Conservation (phyloP, 2,888 invertebrate species). For the Calameuta idolon region DNA sequence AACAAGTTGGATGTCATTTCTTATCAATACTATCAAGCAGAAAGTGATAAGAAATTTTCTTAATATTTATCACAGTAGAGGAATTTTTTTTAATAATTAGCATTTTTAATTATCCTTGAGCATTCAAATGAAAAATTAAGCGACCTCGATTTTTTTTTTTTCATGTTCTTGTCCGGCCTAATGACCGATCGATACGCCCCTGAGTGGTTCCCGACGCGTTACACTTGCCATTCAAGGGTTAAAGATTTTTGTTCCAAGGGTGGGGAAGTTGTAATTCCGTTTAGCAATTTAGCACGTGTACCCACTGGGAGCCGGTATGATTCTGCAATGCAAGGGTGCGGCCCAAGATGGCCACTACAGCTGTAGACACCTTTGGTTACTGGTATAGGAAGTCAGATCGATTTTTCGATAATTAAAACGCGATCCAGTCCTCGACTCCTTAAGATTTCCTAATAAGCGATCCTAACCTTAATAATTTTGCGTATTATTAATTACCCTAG, state of each 20-base stretch:
- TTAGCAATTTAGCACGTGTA: slow-evolving; percentile 2
- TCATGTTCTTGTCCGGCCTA: not conserved
- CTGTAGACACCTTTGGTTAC: slow-evolving; percentile 25
- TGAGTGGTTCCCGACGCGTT: not conserved
- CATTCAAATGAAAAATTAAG: not conserved
- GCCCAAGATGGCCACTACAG: slow-evolving; percentile 59
- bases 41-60: not conserved
- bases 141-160: not conserved
- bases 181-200: not conserved
- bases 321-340: slow-evolving; percentile 50
- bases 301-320: not conserved
- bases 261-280: not conserved
- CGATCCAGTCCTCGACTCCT: not conserved
- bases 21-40: not conserved
- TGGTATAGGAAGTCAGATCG: slow-evolving; percentile 40
- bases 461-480: not conserved
- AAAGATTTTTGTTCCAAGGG: not conserved
- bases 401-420: slow-evolving; percentile 37
- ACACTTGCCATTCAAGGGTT: not conserved
- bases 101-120: not conserved
- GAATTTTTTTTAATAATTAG: not conserved
- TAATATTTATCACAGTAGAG: not conserved
- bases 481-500: not conserved
- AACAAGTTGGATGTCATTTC: not conserved
- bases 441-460: not conserved